Base-by-base conservation (phyloP, 2,797 vertebrate species). In the Anomalospiza imberbis region DNA sequence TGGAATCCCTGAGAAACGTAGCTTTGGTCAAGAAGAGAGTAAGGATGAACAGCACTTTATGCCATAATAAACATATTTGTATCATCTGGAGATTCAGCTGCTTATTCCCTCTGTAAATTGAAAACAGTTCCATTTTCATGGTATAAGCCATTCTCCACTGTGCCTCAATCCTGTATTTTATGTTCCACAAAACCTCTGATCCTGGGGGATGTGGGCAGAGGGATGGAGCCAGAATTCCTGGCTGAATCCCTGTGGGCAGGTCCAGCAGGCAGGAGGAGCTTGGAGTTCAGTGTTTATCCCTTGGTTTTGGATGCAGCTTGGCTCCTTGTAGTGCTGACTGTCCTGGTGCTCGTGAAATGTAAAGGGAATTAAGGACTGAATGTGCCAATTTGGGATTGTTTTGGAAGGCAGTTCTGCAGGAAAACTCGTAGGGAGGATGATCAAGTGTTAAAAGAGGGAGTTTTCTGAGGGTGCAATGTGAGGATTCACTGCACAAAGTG, bases 81-180 rank as follows among this genome's bases (percentile, higher is more conserved):
- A 2, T 53, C 5, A 31, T 38, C 28, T 19, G 63, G 58, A 51
- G 53, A 17, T 66, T 57, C 38, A 44, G 25, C 21, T 66, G 38
- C 13, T 44, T 22, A 13, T 67, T 78, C 34, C 54, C 10, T 68
- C 24, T 40, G 13, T 17, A 5, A 26, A 6, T 0, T 34, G 51
- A 28, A 58, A 68, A 32, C 6, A 34, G 24, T 9, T 50, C 5
- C 1, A 8, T 73, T 89, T 40, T 55, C 24, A 15, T 26, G 55
- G 12, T 25, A 2, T 9, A 15, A 89, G 7, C 7, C 20, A 17
- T 47, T 32, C 36, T 66, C 9, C 24, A 5, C 21, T 25, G 32
- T 34, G 26, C 32, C 1, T 1, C 2, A 2, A 0, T n/a, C 10
- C 2, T 44, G 44, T 22, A 2, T 9, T 36, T 13, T 31, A 19